Evolutionary conservation across 2,888 invertebrate species (phyloP), one percentile per base, ranked within the genome.

Genomic region (Trachelus stipa): DNA sequence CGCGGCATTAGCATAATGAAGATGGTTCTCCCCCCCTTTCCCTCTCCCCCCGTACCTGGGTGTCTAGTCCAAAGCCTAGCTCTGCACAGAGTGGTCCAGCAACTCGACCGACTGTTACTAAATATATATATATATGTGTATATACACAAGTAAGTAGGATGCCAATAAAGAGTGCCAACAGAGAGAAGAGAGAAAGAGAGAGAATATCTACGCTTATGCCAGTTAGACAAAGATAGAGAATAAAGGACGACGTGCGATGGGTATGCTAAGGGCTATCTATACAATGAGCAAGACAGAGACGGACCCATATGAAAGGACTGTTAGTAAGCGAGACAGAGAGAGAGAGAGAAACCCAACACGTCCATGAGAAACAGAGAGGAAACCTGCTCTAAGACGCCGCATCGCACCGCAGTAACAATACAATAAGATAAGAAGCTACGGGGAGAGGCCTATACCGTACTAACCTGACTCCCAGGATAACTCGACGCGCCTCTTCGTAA

Each of bases 1-100:
- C 86, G 78, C 75, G 84, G 82, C 85, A 90, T 90, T 89, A 89
- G 88, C 90, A 90, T 90, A 90, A 90, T 88, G 90, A 90, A 89
- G 80, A 81, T 74, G 81, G 69, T 73, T 75, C 76, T 82, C 80
- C 83, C 85, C 85, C 30, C 79, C 77, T 82, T 80, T 77, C 81
- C 69, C 79, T 76, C 81, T 75, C 76, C 68, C 76, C 79, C 76
- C 82, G 75, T 34, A 37, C 56, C 78, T 80, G 77, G 81, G 81
- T 76, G 74, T 87, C 85, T 85, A 83, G 79, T 81, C 76, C 86
- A 84, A 82, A 73, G 56, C 15, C 83, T 2, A 83, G 81, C 82
- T 77, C 77, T 69, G 83, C 81, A 75, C 73, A 74, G 82, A 86
- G 81, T 79, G 80, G 80, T 81, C 80, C 81, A 81, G 81, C 80